These are phyloP conservation scores for Microctenopoma lineatum DNA, from an alignment of 2,797 vertebrate genomes.

Conservation along the genomic window DNA sequence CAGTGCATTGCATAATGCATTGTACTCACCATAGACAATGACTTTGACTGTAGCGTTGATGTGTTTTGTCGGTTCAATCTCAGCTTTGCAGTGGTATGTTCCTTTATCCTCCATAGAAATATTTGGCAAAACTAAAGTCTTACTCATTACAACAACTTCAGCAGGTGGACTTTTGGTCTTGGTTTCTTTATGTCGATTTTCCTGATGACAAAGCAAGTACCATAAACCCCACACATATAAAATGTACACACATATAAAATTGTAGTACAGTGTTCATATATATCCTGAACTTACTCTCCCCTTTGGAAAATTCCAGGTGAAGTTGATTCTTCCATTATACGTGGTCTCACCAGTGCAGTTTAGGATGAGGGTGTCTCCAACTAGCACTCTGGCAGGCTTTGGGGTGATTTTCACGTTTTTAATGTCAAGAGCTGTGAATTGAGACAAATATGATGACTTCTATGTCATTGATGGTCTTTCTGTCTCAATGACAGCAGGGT, in stretches of 20 bases:
- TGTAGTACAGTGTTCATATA: background rate
- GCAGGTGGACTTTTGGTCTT: rapidly evolving
- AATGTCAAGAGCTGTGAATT: slow-evolving; percentile 60
- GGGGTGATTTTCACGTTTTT: slow-evolving; percentile 71
- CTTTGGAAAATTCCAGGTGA: slow-evolving; percentile 83
- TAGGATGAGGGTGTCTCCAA: slow-evolving; percentile 84
- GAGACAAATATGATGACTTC: slow-evolving; percentile 3
- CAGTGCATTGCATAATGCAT: background rate
- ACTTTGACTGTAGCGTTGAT: slow-evolving; percentile 70
- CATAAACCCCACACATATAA: background rate
- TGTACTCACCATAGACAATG: slow-evolving; percentile 82
- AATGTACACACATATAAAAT: background rate
- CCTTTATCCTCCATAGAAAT: slow-evolving; percentile 86
- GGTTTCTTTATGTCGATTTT: slow-evolving; percentile 10
- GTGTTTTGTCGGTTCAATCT: background rate
- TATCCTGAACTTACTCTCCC: slow-evolving; percentile 76
- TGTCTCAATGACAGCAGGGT: background rate
- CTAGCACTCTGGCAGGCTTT: slow-evolving; percentile 74
- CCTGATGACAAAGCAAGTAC: slow-evolving; percentile 60
- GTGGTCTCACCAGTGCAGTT: slow-evolving; percentile 85
- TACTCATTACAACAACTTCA: slow-evolving; percentile 34
- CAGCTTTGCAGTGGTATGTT: slow-evolving; percentile 83
- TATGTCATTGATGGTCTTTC: background rate
- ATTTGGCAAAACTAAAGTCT: slow-evolving; percentile 74
- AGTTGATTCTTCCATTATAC: slow-evolving; percentile 79